Base-by-base conservation (phyloP, 2,113 vertebrate species). In the Anthoscopus minutus region DNA sequence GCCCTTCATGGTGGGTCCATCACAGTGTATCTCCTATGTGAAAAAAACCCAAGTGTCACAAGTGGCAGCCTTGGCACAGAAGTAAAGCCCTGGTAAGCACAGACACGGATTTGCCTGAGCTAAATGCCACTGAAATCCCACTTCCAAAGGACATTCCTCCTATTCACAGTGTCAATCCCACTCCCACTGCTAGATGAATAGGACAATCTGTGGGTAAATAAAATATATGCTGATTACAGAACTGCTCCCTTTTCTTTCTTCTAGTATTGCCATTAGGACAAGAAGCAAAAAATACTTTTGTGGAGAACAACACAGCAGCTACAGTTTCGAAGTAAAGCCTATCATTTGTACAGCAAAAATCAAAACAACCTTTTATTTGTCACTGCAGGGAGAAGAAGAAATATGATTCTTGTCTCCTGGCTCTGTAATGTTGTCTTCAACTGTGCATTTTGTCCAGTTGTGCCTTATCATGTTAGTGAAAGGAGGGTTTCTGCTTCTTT, bases 311-410 rank as follows among this genome's bases (percentile, higher is more conserved):
- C 56, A 64, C 67, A 13, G 37, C 72, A 91, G 76, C 91, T 85
- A 81, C 89, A 87, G 80, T 92, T 97, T 91, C 60, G 79, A 95
- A 97, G 95, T 92, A 95, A 96, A 97, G 96, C 97, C 96, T 97
- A 96, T 97, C 96, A 97, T 97, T 97, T 96, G 94, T 94, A 88
- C 86, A 71, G 96, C 72, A 95, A 96, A 97, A 97, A 98, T 96
- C 96, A 97, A 98, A 96, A 94, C 93, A 96, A 90, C 92, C 95
- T 98, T 97, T 97, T 97, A 94, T 97, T 96, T 97, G 96, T 97
- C 93, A 97, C 94, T 92, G 86, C 33, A 81, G 89, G 93, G 72
- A 94, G 96, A 98, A 97, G 95, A 97, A 97, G 97, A 97, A 97
- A 97, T 97, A 97, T 50, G 91, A 96, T 86, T 96, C 84, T 92